Percentiles rank a stretch among this genome's conserved stretches.
phyloP scores from a whole-genome alignment of 2,888 invertebrate species.

The Mythimna lalbum region DNA sequence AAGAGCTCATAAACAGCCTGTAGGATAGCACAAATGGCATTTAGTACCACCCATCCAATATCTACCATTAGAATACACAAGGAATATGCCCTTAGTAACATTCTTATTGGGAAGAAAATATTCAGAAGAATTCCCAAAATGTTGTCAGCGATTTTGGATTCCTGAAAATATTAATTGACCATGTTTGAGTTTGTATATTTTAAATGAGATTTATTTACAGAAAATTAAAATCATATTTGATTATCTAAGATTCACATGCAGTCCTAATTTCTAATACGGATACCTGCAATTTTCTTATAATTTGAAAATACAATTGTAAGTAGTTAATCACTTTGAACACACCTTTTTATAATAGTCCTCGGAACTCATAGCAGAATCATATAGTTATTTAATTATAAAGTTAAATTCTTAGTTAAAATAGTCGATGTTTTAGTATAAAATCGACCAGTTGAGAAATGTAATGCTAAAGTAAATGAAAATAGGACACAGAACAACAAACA shows the following conservation, averaged over 20 bases:
- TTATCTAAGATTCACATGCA: no score
- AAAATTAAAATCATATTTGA: no score
- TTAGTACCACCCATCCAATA: slow-evolving; percentile 87
- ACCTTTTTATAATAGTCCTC: slow-evolving; percentile 43
- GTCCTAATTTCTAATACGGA: background rate
- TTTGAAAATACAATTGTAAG: background rate
- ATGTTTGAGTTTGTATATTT: background rate
- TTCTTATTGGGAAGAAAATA: slow-evolving; percentile 86
- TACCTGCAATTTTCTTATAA: slow-evolving; percentile 28
- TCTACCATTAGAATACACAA: slow-evolving; percentile 89
- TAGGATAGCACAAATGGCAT: slow-evolving; percentile 88
- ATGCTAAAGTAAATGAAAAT: background rate
- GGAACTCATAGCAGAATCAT: slow-evolving; percentile 33
- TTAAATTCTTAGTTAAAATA: background rate
- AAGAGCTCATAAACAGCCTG: slow-evolving; percentile 88
- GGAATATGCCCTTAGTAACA: slow-evolving; percentile 90
- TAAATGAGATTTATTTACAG: background rate
- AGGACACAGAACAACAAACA: background rate
- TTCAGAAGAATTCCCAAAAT: slow-evolving; percentile 75
- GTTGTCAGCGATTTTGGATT: slow-evolving; percentile 67
- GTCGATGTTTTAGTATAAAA: background rate
- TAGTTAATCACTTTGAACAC: slow-evolving; percentile 26
- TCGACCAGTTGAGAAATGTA: background rate
- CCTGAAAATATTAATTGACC: slow-evolving; percentile 69
- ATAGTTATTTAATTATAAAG: background rate